Base-by-base conservation (phyloP, 2,113 vertebrate species). In the Tenrec ecaudatus region DNA sequence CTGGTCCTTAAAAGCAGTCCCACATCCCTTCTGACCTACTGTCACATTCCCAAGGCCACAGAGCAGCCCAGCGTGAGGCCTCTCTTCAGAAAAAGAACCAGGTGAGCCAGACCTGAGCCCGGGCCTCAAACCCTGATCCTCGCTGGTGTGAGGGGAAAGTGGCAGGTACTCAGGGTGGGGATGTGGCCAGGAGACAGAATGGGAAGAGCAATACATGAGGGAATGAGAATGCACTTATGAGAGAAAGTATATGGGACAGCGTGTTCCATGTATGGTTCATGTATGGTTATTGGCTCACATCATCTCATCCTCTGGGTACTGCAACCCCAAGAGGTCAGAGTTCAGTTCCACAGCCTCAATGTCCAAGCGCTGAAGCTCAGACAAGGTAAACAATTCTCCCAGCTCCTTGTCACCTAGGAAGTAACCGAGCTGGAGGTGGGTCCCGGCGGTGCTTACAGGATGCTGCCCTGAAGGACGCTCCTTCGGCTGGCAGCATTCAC, bases 201-300 rank as follows among this genome's bases (percentile, higher is more conserved):
- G 40, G 40, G 7, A 86, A 82, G 40, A 31, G 58, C 0, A 7
- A 17, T 2, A 57, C 47, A 6, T 29, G 38, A 64, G 62, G 31
- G 27, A 9, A 73, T 11, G 12, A 20, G 16, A 33, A 64, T 5
- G 3, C 31, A 27, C 82, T 27, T 25, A 0, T 0, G 20, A 19
- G 17, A 40, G 40, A 40, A 40, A 40, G 40, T 7, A 40, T 40
- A 40, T 40, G 40, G 40, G 40, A 40, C 40, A 40, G 40, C 40
- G 7, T 40, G 40, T 40, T 7, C 40, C 40, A 40, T 40, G 40
- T 7, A 3, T 5, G 40, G 0, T 16, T 4, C 43, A 4, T 1
- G 16, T 25, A 9, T 33, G 43, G 31, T 43, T 68, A 27, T 6
- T 33, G 20, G 31, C 27, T 40, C 3, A 4, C 16, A 38, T 7